Percentiles rank a stretch among this genome's conserved stretches.
phyloP scores from a whole-genome alignment of 2,888 invertebrate species.

The Erpobdella octoculata region DNA sequence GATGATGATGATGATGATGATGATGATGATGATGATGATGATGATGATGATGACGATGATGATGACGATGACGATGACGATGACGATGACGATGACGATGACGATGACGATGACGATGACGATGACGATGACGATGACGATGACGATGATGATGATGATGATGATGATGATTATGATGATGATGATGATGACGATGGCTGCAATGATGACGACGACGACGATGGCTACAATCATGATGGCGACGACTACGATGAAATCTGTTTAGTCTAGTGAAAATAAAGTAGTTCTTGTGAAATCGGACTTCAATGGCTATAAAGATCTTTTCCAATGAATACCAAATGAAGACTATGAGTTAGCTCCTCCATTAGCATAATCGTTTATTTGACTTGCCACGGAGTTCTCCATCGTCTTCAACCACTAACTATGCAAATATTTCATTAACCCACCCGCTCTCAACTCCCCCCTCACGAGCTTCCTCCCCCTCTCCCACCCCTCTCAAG shows the following conservation, averaged over 20 bases:
- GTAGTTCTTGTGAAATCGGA: not conserved
- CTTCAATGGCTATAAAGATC: conserved; percentile 2
- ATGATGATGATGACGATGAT: not conserved
- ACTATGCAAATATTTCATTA: no score
- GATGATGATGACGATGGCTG: not conserved
- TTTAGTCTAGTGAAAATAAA: not conserved
- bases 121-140: not conserved
- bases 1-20: conserved; percentile 16
- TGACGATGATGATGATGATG: not conserved
- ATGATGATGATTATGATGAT: not conserved
- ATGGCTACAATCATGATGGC: no score
- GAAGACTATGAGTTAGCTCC: no score
- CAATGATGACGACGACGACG: no score
- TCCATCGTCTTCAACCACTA: no score
- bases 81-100: conserved; percentile 1
- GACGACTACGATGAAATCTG: no score
- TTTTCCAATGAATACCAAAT: conserved; percentile 6
- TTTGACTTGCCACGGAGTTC: no score
- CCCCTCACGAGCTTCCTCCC: no score
- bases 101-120: not conserved
- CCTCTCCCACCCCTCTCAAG: no score
- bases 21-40: not conserved
- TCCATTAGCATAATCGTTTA: no score
- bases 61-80: not conserved
- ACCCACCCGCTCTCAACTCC: no score